Percentiles rank a stretch among this genome's conserved stretches.
These are phyloP conservation scores for Mustelus asterias DNA, from an alignment of 2,113 vertebrate species.

Conservation along the genomic window DNA sequence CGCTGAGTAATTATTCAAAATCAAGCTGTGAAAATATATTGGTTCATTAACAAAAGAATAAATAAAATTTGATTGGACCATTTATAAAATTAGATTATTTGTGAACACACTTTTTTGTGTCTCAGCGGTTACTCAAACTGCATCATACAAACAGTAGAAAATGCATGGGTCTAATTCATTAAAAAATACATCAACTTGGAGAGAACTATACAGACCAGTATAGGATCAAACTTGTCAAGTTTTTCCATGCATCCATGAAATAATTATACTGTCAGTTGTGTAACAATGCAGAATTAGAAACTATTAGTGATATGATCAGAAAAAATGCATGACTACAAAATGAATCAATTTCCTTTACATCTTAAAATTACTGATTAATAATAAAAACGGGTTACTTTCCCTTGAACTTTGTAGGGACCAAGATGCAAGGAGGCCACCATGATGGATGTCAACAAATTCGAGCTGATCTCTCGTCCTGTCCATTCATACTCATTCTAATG, in stretches of 20 bases:
- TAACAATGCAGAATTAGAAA: not conserved
- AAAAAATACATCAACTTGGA: not conserved
- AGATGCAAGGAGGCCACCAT: constrained; percentile 9
- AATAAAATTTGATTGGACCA: not conserved
- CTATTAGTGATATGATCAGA: not conserved
- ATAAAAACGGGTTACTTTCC: not conserved
- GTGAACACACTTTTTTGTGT: not conserved
- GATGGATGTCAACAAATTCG: constrained; percentile 30
- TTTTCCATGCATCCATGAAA: not conserved
- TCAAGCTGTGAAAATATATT: not conserved
- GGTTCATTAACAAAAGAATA: not conserved
- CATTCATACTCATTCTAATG: constrained; percentile 47
- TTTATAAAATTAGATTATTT: not conserved
- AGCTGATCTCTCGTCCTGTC: constrained; percentile 39
- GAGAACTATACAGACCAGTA: not conserved
- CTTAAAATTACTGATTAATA: not conserved
- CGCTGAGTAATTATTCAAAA: not conserved
- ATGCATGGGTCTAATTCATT: not conserved
- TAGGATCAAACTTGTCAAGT: not conserved
- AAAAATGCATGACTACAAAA: not conserved
- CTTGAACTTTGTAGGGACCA: not conserved
- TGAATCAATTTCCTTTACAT: not conserved
- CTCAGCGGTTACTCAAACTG: not conserved
- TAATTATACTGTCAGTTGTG: not conserved
- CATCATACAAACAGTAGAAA: not conserved